phyloP scores from a whole-genome alignment of 2,113 vertebrate species.

The Megaptera novaeangliae region DNA sequence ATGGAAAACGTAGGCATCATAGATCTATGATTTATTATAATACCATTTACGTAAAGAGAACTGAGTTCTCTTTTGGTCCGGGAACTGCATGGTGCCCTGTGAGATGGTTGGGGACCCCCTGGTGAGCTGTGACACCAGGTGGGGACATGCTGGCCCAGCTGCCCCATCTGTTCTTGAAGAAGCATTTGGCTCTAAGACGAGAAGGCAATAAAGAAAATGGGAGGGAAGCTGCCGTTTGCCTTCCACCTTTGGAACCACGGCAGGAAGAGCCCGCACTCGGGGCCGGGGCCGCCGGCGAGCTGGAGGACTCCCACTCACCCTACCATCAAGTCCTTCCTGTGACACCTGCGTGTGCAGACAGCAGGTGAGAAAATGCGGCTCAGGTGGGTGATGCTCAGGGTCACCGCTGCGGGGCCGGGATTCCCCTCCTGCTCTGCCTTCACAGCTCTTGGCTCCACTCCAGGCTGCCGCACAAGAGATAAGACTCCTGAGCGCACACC shows the following conservation, averaged over 20 bases:
- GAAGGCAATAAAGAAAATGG: not conserved
- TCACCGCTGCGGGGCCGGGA: not conserved
- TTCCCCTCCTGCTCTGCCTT: not conserved
- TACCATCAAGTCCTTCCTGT: not conserved
- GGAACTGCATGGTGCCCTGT: not conserved
- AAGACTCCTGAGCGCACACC: conserved; percentile 64
- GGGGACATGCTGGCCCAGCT: not conserved
- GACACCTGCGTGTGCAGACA: accelerated
- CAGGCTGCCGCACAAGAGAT: not conserved
- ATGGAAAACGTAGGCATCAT: not conserved
- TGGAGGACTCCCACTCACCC: accelerated
- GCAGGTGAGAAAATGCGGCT: not conserved
- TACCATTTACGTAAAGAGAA: not conserved
- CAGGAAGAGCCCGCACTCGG: accelerated
- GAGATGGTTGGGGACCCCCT: not conserved
- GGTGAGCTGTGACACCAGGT: not conserved
- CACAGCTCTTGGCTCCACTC: not conserved
- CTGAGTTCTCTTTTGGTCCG: not conserved
- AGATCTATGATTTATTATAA: not conserved
- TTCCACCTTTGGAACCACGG: conserved; percentile 1
- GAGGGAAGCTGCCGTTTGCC: not conserved
- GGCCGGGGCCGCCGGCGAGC: accelerated
- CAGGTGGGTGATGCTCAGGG: not conserved
- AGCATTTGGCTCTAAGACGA: not conserved
- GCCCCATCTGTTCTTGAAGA: not conserved